Percentiles rank a stretch among this genome's conserved stretches.
These are phyloP conservation scores for Antennarius striatus DNA, from an alignment of 2,113 vertebrate species.

Conservation along the genomic window DNA sequence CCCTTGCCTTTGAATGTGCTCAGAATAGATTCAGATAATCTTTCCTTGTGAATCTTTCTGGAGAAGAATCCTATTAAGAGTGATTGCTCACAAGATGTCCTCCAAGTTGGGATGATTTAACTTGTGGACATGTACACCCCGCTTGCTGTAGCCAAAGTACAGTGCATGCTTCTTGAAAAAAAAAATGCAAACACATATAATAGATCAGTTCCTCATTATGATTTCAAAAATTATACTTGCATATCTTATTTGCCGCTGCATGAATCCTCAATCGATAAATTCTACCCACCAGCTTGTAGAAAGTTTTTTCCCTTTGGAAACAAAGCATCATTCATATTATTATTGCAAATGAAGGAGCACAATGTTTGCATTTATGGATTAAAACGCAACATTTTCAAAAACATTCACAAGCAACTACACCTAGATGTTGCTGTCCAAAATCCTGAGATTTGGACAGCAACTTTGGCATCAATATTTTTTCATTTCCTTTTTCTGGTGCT, in stretches of 20 bases:
- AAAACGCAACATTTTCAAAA: constrained; percentile 54
- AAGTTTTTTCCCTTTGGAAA: constrained; percentile 63
- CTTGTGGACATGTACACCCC: constrained; percentile 71
- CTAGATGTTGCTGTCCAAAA: constrained; percentile 27
- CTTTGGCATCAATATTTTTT: too few relatives aligned
- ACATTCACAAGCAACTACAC: constrained; percentile 28
- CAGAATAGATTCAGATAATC: constrained; percentile 91
- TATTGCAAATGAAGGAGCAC: constrained; percentile 75
- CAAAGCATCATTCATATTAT: constrained; percentile 76
- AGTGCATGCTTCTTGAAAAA: not conserved
- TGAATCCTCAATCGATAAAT: constrained; percentile 77
- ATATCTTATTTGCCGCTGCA: constrained; percentile 75
- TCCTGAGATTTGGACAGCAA: not conserved
- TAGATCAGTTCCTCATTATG: constrained; percentile 56
- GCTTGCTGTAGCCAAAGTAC: not conserved
- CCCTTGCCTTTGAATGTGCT: constrained; percentile 97
- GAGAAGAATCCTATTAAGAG: constrained; percentile 90
- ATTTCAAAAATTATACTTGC: constrained; percentile 77
- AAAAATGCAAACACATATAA: constrained; percentile 45
- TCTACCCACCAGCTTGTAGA: constrained; percentile 74
- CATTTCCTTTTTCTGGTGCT: not conserved
- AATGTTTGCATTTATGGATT: constrained; percentile 82
- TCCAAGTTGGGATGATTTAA: constrained; percentile 83
- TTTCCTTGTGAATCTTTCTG: constrained; percentile 91
- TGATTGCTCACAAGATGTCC: constrained; percentile 87